Evolutionary conservation across 2,888 invertebrate genomes (phyloP), one percentile per base, ranked within the genome.

Genomic region (Lysandra bellargus): DNA sequence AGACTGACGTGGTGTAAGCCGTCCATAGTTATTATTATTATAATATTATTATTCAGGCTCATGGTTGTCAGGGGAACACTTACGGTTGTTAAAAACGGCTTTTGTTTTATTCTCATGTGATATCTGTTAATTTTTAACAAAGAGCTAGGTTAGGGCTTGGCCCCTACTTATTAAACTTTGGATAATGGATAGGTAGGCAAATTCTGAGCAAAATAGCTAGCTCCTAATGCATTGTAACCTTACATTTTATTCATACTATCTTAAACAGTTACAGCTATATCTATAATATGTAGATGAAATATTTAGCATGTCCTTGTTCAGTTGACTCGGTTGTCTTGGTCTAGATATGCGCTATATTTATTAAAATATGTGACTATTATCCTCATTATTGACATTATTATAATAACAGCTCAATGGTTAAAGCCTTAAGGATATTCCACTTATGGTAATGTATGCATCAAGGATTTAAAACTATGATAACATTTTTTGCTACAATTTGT

Each of bases 371-470:
- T 37, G 14, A 33, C 69, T 69, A 17, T 69, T 69, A 69, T 69
- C 64, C 30, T 37, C 69, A 69, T 69, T 69, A 69, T 69, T 37
- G 33, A 69, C 33, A 69, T 69, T 69, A 69, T 69, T 69, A 69
- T 69, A 69, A 69, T 69, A 69, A 69, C 69, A 69, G 69, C 69
- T 37, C 69, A 37, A 30, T 1, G 17, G 5, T 5, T 37, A 33
- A 14, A 69, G 69, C 33, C 14, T 17, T 69, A 69, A 37, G 33
- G 69, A 69, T 69, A 69, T 33, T 69, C 69, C 33, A 69, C 14
- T 69, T 69, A 69, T 69, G 33, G 33, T 69, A 69, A 69, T 69
- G 33, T 69, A 33, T 69, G 17, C 33, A 33, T 14, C 33, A 69
- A 69, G 69, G 14, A 33, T 69, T 69, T 37, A 37, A 69, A 17